Evolutionary conservation across 2,888 invertebrate species (phyloP).

Genomic region (Polymixis lichenea): DNA sequence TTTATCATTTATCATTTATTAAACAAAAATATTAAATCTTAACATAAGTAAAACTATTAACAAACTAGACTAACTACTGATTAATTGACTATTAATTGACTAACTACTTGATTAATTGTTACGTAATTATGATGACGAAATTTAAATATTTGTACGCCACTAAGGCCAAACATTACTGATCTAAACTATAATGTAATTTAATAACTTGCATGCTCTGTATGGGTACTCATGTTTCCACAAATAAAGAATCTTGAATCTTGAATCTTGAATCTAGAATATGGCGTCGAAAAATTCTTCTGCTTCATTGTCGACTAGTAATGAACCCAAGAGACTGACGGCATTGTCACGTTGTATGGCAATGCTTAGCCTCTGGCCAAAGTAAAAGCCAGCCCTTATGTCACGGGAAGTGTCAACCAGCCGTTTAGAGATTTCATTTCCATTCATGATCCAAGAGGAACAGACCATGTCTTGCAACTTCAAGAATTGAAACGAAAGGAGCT

Average conservation of each 20-base stretch:
- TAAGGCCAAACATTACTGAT: too few species aligned
- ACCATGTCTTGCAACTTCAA: not conserved
- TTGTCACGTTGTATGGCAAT: not conserved
- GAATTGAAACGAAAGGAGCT: not conserved
- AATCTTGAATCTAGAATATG: too few species aligned
- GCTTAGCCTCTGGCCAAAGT: not conserved
- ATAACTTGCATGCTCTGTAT: too few species aligned
- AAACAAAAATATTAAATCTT: too few species aligned
- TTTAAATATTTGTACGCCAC: too few species aligned
- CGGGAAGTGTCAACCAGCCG: not conserved
- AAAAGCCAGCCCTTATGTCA: not conserved
- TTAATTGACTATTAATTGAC: too few species aligned
- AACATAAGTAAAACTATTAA: not conserved
- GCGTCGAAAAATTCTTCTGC: not conserved
- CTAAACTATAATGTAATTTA: too few species aligned
- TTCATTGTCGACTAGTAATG: not conserved
- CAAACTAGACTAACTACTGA: not conserved
- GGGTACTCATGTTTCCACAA: too few species aligned
- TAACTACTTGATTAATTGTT: too few species aligned
- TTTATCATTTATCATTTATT: too few species aligned
- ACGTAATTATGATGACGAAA: too few species aligned
- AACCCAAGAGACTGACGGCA: not conserved
- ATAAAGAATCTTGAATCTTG: too few species aligned
- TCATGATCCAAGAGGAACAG: not conserved
- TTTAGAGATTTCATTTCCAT: not conserved